Evolutionary conservation across 2,113 vertebrate genomes (phyloP).

Genomic region (Actenoides hombroni): DNA sequence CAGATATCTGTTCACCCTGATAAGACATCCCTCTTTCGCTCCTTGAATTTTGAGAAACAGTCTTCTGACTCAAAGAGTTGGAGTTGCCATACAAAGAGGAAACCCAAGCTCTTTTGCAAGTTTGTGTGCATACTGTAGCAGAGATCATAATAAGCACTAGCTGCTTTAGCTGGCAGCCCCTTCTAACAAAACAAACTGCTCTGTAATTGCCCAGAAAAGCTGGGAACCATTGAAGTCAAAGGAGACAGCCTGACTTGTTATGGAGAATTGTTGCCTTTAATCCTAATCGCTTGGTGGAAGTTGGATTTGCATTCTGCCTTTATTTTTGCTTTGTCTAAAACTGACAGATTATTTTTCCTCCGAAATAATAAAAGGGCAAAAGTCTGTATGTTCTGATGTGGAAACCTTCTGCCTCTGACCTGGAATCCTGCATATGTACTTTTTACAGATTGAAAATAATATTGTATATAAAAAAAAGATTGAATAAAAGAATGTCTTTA

Average conservation of each 20-base stretch:
- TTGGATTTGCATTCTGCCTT: slow-evolving; percentile 59
- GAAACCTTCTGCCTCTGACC: slow-evolving; percentile 67
- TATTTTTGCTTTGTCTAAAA: slow-evolving; percentile 64
- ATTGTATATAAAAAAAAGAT: slow-evolving; percentile 76
- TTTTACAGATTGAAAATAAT: slow-evolving; percentile 78
- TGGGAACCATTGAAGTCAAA: neutral
- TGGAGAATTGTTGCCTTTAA: slow-evolving; percentile 26
- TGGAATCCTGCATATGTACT: slow-evolving; percentile 74
- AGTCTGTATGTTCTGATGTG: slow-evolving; percentile 45
- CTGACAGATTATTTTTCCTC: slow-evolving; percentile 42
- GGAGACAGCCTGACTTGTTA: neutral
- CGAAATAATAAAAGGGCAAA: slow-evolving; percentile 49
- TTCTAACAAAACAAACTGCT: slow-evolving; percentile 1
- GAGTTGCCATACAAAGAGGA: neutral
- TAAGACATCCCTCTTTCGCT: neutral
- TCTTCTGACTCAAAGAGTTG: neutral
- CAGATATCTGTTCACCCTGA: neutral
- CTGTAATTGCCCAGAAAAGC: neutral
- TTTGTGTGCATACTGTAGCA: neutral
- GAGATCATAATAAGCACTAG: neutral
- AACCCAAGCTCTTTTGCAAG: neutral
- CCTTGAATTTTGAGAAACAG: neutral
- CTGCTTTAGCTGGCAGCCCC: neutral
- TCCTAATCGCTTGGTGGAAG: slow-evolving; percentile 52
- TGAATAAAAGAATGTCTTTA: slow-evolving; percentile 82